Conservation (phyloP, 2,113 vertebrate species). For the Chionodraco myersi region DNA sequence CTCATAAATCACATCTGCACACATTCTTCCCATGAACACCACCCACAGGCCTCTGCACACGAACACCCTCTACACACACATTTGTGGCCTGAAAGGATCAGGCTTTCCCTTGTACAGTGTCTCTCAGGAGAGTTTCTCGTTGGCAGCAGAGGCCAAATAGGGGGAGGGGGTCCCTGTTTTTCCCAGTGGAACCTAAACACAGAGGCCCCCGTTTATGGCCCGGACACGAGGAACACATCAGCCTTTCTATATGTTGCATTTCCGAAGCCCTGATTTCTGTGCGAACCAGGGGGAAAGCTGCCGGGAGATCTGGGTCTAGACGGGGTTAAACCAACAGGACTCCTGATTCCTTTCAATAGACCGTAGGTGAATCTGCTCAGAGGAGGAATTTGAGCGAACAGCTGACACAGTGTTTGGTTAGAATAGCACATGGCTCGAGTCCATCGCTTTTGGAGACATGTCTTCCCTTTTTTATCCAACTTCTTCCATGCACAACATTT, state of each 20-base stretch:
- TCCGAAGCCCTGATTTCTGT: constrained; percentile 40
- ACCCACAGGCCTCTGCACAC: constrained; percentile 45
- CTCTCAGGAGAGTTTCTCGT: constrained; percentile 66
- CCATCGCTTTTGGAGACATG: neutral
- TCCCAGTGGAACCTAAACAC: constrained; percentile 69
- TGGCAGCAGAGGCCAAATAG: constrained; percentile 51
- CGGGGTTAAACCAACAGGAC: constrained; percentile 59
- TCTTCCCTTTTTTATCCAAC: neutral
- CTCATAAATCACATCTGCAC: constrained; percentile 31
- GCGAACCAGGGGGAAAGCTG: constrained; percentile 48
- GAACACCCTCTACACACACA: constrained; percentile 67
- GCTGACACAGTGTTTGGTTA: constrained; percentile 45
- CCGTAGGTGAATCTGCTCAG: constrained; percentile 39
- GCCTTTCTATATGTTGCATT: constrained; percentile 65
- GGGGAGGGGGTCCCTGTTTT: constrained; percentile 39
- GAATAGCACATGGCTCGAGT: constrained; percentile 7
- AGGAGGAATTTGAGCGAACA: constrained; percentile 29
- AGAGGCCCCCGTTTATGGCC: constrained; percentile 72
- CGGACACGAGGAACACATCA: constrained; percentile 68
- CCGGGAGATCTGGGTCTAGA: constrained; percentile 47
- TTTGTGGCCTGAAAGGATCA: constrained; percentile 57
- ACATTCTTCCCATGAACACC: constrained; percentile 46
- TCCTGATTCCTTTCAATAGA: constrained; percentile 37
- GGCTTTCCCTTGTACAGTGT: constrained; percentile 60
- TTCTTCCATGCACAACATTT: neutral